Conservation (phyloP, 2,888 invertebrate species). For the Ryuthela nishihirai region DNA sequence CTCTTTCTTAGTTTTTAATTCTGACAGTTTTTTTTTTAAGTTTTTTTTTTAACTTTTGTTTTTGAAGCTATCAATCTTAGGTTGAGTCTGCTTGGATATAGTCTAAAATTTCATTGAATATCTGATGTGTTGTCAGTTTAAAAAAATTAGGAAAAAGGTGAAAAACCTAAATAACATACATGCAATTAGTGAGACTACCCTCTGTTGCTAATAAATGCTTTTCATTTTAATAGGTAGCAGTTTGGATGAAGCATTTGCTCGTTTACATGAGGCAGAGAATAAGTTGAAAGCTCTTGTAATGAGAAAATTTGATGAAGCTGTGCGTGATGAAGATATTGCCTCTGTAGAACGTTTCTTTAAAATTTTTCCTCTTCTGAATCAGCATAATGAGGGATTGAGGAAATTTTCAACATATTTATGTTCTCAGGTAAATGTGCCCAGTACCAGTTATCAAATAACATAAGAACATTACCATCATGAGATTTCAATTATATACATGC, state of each 20-base stretch:
- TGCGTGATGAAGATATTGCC: constrained; percentile 77
- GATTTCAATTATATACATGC: background rate
- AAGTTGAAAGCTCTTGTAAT: constrained; percentile 67
- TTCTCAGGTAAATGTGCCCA: constrained; percentile 58
- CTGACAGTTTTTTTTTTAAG: background rate
- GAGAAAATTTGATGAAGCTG: constrained; percentile 85
- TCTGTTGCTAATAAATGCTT: background rate
- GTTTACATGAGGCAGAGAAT: constrained; percentile 70
- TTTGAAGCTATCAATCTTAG: background rate
- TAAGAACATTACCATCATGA: background rate
- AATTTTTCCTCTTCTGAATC: constrained; percentile 89
- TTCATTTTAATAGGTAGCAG: constrained; percentile 57
- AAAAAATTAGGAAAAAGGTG: too few species aligned
- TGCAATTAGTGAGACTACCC: too few species aligned
- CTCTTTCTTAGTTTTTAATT: background rate
- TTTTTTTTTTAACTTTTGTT: background rate
- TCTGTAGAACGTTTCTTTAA: constrained; percentile 94
- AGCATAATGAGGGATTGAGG: constrained; percentile 82
- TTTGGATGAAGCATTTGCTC: constrained; percentile 65
- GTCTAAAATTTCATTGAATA: background rate
- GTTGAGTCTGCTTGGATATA: background rate
- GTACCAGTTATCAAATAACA: background rate
- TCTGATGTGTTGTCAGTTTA: too few species aligned
- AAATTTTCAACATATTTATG: constrained; percentile 84
- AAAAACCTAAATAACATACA: too few species aligned